Conservation (phyloP, 2,888 invertebrate species). For the Dicroscelio sp. region DNA sequence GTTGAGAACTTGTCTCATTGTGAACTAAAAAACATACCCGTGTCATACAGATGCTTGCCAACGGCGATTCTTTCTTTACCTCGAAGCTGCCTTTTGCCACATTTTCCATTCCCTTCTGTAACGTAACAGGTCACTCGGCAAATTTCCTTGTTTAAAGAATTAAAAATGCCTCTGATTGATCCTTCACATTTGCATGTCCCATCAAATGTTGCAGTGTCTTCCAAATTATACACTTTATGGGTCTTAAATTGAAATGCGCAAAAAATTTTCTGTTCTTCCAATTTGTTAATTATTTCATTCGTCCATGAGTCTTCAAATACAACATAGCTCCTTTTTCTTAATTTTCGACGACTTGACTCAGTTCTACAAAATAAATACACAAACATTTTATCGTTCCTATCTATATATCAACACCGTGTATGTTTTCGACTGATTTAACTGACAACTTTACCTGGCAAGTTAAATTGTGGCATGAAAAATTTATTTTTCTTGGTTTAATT, state of each 20-base stretch:
- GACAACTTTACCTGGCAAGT: too few species aligned
- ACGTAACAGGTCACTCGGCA: not conserved
- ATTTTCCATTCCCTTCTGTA: not conserved
- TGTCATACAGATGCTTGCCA: not conserved
- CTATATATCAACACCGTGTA: too few species aligned
- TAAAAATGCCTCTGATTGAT: not conserved
- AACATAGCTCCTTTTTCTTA: too few species aligned
- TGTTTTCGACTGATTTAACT: too few species aligned
- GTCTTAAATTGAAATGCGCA: constrained; percentile 5
- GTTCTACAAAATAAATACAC: too few species aligned
- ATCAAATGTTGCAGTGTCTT: not conserved
- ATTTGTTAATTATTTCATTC: not conserved
- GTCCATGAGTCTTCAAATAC: too few species aligned
- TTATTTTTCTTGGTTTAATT: too few species aligned
- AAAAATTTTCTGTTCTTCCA: not conserved
- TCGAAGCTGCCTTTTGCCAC: not conserved
- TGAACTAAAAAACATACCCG: too few species aligned
- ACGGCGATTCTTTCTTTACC: not conserved
- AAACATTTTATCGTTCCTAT: too few species aligned
- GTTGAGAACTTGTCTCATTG: too few species aligned
- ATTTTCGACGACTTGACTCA: too few species aligned
- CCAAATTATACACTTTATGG: not conserved
- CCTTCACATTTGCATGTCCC: not conserved
- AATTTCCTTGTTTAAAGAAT: not conserved
- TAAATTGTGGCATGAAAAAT: too few species aligned